phyloP scores from a whole-genome alignment of 2,797 vertebrate species.

The Ambastaia sidthimunki region DNA sequence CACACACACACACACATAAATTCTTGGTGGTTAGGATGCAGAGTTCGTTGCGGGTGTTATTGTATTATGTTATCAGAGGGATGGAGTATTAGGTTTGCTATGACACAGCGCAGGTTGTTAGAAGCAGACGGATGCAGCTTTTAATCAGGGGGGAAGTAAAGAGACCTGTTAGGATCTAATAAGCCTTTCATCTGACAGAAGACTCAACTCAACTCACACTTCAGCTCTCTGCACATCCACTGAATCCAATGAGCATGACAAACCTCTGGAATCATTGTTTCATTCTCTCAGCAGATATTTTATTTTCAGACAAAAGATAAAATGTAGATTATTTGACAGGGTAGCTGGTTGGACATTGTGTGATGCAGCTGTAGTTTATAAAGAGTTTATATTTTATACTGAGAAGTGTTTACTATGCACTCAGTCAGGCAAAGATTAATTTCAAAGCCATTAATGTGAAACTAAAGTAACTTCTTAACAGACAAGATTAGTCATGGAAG shows the following conservation, averaged over 20 bases:
- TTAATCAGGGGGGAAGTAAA: conserved; percentile 79
- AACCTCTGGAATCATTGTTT: neutral
- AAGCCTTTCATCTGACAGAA: conserved; percentile 77
- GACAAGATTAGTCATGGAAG: neutral
- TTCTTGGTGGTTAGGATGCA: neutral
- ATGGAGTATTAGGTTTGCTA: neutral
- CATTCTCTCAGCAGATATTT: neutral
- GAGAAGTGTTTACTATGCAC: neutral
- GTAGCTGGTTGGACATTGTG: neutral
- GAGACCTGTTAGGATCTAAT: conserved; percentile 77
- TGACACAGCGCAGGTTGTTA: conserved; percentile 38
- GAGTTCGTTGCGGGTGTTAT: neutral
- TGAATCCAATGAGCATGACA: conserved; percentile 1
- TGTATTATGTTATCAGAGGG: conserved; percentile 2
- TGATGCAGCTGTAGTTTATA: neutral
- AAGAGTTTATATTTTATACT: neutral
- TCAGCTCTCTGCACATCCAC: neutral
- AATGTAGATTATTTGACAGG: neutral
- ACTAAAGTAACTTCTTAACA: neutral
- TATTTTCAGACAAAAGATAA: conserved; percentile 2
- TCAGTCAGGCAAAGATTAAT: neutral
- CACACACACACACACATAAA: conserved; percentile 4
- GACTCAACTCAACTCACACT: conserved; percentile 40
- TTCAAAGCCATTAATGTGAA: neutral
- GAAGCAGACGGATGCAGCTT: conserved; percentile 67